Conservation (phyloP, 2,113 vertebrate genomes). For the Camelus dromedarius region DNA sequence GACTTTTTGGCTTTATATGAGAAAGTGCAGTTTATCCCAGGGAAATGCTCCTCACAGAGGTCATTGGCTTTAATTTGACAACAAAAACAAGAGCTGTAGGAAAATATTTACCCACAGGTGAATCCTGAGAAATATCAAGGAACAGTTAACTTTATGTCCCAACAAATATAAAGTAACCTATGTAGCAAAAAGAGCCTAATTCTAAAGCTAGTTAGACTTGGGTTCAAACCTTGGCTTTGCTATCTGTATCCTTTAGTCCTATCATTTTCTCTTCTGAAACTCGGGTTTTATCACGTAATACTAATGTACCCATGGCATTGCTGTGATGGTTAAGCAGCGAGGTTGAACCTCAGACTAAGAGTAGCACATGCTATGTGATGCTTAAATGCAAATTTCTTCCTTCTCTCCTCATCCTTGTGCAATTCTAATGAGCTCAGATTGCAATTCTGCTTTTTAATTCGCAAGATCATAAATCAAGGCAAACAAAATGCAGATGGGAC, state of each 20-base stretch:
- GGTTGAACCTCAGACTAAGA: neutral
- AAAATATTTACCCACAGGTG: conserved; percentile 28
- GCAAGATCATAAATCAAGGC: conserved; percentile 14
- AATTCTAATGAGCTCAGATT: neutral
- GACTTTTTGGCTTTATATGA: neutral
- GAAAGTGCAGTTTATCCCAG: neutral
- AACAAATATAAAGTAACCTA: neutral
- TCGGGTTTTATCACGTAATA: neutral
- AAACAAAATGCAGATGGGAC: conserved; percentile 15
- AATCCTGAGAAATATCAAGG: conserved; percentile 46
- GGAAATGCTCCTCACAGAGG: neutral
- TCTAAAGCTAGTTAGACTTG: neutral
- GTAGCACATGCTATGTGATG: rapidly evolving
- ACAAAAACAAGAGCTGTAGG: neutral
- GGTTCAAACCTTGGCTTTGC: neutral
- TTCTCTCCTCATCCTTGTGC: neutral
- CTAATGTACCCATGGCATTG: neutral
- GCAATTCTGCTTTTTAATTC: neutral
- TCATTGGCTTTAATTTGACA: conserved; percentile 13
- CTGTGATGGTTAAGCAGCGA: neutral
- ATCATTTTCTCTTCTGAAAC: neutral
- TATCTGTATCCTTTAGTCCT: neutral
- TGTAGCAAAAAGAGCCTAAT: neutral
- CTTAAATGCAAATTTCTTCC: neutral
- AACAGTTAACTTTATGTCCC: neutral